These are phyloP conservation scores for Pristionchus exspectatus DNA, from an alignment of 2,888 invertebrate species.

Conservation along the genomic window DNA sequence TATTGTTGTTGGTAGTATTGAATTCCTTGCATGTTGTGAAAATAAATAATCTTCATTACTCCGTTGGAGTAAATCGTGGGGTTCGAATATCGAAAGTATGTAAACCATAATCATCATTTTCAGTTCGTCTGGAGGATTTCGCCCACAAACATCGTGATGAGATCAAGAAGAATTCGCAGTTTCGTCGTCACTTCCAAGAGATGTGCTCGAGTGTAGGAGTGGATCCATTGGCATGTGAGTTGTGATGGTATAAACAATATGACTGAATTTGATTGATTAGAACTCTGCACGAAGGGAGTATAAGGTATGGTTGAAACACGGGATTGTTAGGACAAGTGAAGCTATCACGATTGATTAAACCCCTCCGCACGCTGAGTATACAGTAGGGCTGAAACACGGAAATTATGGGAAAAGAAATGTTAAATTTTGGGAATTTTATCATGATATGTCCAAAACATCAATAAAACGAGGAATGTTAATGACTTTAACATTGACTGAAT, in stretches of 20 bases:
- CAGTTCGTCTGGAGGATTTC: slow-evolving; percentile 87
- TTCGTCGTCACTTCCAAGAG: slow-evolving; percentile 93
- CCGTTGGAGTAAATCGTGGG: too few relatives aligned
- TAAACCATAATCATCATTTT: slow-evolving; percentile 79
- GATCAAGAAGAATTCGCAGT: slow-evolving; percentile 94
- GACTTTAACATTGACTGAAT: background rate
- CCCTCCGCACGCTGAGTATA: background rate
- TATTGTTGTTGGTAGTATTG: background rate
- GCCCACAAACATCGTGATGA: slow-evolving; percentile 95
- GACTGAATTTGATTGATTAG: background rate
- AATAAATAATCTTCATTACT: too few relatives aligned
- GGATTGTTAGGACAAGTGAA: too few relatives aligned
- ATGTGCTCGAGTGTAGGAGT: slow-evolving; percentile 99
- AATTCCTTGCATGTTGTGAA: too few relatives aligned
- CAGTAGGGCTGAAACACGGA: too few relatives aligned
- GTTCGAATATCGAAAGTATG: too few relatives aligned
- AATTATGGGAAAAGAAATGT: too few relatives aligned
- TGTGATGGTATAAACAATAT: background rate
- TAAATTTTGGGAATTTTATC: background rate
- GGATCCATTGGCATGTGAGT: slow-evolving; percentile 93
- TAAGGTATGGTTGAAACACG: too few relatives aligned
- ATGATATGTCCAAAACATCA: background rate
- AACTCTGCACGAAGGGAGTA: background rate
- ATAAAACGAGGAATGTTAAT: background rate
- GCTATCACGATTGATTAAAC: background rate